A percentile compares a stretch with the other conserved stretches of the same genome.
These are phyloP conservation scores for Catonia carolina DNA, from an alignment of 2,888 invertebrate genomes.

Conservation along the genomic window DNA sequence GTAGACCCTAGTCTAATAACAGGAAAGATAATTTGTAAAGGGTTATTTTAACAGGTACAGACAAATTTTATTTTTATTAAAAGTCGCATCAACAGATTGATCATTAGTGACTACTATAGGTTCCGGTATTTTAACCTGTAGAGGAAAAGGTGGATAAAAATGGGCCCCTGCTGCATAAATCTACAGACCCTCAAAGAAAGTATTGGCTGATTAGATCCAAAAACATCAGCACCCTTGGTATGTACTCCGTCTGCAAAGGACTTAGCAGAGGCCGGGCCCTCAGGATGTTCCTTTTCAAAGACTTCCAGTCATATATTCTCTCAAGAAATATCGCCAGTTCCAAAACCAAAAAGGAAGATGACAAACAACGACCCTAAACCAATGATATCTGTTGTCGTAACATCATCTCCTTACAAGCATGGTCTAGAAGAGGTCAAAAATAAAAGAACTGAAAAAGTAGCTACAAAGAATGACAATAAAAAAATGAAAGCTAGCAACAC, in stretches of 20 bases:
- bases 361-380: constrained; percentile 6
- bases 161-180: neutral
- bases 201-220: no score
- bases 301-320: neutral
- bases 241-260: constrained; percentile 1
- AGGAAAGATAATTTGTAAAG: no score
- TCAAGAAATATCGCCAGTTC: constrained; percentile 2
- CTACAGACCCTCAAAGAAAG: neutral
- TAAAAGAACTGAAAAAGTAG: neutral
- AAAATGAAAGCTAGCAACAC: neutral
- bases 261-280: constrained; percentile 3
- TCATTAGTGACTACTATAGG: no score
- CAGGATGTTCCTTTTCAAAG: no score
- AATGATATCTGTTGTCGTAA: neutral
- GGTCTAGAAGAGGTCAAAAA: neutral
- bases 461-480: neutral
- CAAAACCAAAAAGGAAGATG: neutral
- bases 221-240: neutral
- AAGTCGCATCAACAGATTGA: no score
- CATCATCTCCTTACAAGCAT: constrained; percentile 5
- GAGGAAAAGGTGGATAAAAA: no score
- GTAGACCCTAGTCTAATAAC: no score
- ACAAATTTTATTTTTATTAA: no score
- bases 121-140: no score
- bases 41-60: no score